A percentile compares a stretch with the other conserved stretches of the same genome.
These are phyloP conservation scores for Hepsetus odoe DNA, from an alignment of 2,113 vertebrate genomes.

Conservation along the genomic window DNA sequence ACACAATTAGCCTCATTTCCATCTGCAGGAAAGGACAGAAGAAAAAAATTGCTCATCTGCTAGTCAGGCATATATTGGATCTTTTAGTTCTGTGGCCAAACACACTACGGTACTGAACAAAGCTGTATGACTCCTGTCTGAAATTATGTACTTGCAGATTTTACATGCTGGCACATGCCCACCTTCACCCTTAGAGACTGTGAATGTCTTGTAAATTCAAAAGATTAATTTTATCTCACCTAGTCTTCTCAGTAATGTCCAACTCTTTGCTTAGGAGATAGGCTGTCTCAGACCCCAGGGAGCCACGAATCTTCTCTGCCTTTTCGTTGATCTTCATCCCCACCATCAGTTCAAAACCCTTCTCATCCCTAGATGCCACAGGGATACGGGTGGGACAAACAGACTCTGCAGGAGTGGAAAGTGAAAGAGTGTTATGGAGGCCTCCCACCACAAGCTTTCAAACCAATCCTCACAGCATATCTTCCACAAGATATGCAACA, in stretches of 20 bases:
- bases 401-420: conserved; percentile 68
- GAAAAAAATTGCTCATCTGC: neutral
- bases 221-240: conserved; percentile 55
- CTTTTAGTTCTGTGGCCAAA: neutral
- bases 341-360: conserved; percentile 79
- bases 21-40: neutral
- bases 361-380: conserved; percentile 80
- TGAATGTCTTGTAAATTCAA: neutral
- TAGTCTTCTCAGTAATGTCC: conserved; percentile 78
- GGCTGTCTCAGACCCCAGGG: conserved; percentile 71
- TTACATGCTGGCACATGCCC: neutral
- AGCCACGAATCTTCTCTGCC: conserved; percentile 71
- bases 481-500: too few relatives aligned
- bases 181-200: neutral
- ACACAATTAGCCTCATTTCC: neutral
- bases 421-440: neutral
- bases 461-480: too few relatives aligned
- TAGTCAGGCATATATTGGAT: neutral
- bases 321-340: conserved; percentile 77
- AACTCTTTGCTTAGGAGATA: conserved; percentile 64
- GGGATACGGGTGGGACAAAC: conserved; percentile 81
- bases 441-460: neutral
- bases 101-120: neutral
- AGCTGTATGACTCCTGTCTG: too few relatives aligned
- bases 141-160: neutral